Base-by-base conservation (phyloP, 2,113 vertebrate species). In the Gadus macrocephalus region DNA sequence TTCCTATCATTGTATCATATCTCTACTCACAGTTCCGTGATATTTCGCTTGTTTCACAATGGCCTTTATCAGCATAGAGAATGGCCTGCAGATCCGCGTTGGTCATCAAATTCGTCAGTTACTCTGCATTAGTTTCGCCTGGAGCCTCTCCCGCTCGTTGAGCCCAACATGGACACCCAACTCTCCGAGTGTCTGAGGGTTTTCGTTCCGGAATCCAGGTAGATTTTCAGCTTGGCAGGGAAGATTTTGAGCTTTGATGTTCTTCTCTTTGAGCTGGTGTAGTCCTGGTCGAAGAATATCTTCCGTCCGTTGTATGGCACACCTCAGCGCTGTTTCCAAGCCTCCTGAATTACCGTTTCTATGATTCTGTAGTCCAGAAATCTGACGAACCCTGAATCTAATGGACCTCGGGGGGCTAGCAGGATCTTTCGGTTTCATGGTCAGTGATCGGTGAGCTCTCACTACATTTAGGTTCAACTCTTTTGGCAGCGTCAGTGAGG, bases 191-290 rank as follows among this genome's bases (percentile, higher is more conserved):
- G 15, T 69, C 1, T n/a, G n/a, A 66, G 42, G 7, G 38, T 20
- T 38, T 66, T 66, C 19, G n/a, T 49, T n/a, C 64, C 64, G 5
- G 35, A 62, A 5, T 20, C 60, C 60, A 22, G 4, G 25, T 22
- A 62, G 69, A 35, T 75, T 74, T 75, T 81, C 64, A 78, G 74
- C 67, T 76, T 73, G 8, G 53, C 53, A 53, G 53, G 53, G 15
- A 12, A 53, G 8, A 53, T 15, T 53, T 15, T 53, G 53, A 53
- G 15, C 9, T 53, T 12, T 25, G 15, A 53, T 53, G 53, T 8
- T 53, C 53, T 12, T 2, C 9, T 53, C 53, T 15, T 25, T 25
- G 25, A 25, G 25, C 25, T 25, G 25, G 15, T 53, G 53, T 53
- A 53, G 1, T 53, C 53, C 15, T 53, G 53, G 25, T 25, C 25